Evolutionary conservation across 2,113 vertebrate genomes (phyloP).

Genomic region (Saccopteryx bilineata): DNA sequence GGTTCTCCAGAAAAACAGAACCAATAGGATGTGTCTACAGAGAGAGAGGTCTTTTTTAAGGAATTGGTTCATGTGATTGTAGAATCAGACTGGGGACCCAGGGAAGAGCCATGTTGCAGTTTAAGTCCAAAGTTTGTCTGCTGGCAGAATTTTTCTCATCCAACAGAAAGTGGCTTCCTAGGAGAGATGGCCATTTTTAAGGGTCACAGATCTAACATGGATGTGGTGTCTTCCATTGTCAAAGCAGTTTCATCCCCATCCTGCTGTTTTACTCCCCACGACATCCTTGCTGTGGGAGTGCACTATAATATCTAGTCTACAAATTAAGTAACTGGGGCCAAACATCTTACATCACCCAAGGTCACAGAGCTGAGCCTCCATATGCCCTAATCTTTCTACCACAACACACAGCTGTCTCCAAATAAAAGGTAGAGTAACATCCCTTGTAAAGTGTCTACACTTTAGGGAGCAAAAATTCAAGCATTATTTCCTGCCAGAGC

Average conservation of each 20-base stretch:
- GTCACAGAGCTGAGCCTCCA: not conserved
- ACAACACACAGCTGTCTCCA: not conserved
- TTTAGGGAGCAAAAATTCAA: not conserved
- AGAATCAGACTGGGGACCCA: not conserved
- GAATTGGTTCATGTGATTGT: not conserved
- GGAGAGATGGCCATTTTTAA: not conserved
- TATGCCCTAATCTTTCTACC: not conserved
- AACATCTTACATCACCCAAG: not conserved
- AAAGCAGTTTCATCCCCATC: not conserved
- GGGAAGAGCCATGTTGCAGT: not conserved
- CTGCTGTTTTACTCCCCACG: not conserved
- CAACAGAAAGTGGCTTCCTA: not conserved
- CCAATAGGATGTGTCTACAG: not conserved
- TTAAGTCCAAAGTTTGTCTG: not conserved
- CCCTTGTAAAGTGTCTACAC: not conserved
- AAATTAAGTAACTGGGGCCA: not conserved
- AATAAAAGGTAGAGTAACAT: not conserved
- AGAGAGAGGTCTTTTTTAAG: not conserved
- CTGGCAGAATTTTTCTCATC: not conserved
- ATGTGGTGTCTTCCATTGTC: not conserved
- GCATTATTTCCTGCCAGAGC: not conserved
- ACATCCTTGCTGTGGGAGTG: not conserved
- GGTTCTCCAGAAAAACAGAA: not conserved
- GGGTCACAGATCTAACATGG: not conserved
- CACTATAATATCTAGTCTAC: not conserved